These are phyloP conservation scores for Streptopelia turtur DNA, from an alignment of 2,797 vertebrate genomes.

Conservation along the genomic window DNA sequence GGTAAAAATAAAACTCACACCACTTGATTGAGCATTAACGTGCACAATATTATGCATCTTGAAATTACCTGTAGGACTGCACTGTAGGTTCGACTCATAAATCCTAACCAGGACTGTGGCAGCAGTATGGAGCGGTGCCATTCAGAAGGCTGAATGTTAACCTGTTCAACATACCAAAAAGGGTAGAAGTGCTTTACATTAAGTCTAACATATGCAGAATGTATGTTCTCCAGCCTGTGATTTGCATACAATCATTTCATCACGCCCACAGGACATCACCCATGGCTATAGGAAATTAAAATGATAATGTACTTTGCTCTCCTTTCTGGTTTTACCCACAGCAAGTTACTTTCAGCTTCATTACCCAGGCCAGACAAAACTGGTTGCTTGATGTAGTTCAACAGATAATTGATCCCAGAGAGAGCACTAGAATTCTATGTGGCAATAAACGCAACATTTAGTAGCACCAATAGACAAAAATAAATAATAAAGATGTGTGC, in stretches of 20 bases:
- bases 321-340: background rate
- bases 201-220: background rate
- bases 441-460: background rate
- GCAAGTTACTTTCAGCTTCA: background rate
- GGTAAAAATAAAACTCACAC: background rate
- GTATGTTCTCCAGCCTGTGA: background rate
- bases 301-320: background rate
- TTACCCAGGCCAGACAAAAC: background rate
- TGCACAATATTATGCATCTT: background rate
- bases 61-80: conserved; percentile 88
- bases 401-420: background rate
- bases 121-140: conserved; percentile 92
- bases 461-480: background rate
- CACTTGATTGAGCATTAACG: background rate
- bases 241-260: background rate
- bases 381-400: background rate
- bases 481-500: background rate
- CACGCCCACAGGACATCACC: fast-evolving
- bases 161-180: conserved; percentile 78
- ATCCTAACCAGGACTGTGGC: conserved; percentile 90
- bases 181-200: background rate
- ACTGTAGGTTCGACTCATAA: conserved; percentile 89
- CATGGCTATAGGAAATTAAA: background rate
- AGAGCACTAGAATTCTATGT: background rate
- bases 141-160: conserved; percentile 94